phyloP scores from a whole-genome alignment of 1,140 invertebrate genomes.

The Nasonia vitripennis region DNA sequence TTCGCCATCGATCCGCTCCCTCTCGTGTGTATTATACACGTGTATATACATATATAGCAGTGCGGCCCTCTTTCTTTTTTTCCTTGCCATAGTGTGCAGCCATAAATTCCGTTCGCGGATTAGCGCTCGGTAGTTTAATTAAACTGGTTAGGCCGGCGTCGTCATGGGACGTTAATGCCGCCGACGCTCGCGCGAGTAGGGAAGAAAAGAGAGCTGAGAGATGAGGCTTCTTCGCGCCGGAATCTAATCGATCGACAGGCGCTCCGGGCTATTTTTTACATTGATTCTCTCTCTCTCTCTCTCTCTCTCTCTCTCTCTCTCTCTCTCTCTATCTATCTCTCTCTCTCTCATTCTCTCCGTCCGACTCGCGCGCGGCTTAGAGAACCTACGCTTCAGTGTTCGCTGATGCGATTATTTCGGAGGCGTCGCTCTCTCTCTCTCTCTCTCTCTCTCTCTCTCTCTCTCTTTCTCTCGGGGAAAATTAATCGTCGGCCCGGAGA shows the following conservation, averaged over 20 bases:
- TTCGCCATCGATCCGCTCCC: neutral
- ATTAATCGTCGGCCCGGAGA: neutral
- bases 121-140: slow-evolving; percentile 64
- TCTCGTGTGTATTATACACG: neutral
- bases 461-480: neutral
- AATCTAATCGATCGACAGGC: slow-evolving; percentile 50
- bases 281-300: neutral
- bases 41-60: neutral
- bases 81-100: slow-evolving; percentile 36
- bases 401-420: neutral
- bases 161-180: neutral
- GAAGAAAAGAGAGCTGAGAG: neutral
- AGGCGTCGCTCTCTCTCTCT: neutral
- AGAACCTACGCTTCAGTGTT: neutral
- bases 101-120: slow-evolving; percentile 63
- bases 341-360: too few relatives aligned
- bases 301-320: too few relatives aligned
- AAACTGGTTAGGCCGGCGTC: slow-evolving; percentile 62
- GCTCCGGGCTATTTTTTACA: slow-evolving; percentile 32
- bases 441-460: neutral
- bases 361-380: neutral
- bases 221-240: slow-evolving; percentile 3
- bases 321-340: too few relatives aligned
- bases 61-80: slow-evolving; percentile 13
- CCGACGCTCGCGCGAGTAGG: slow-evolving; percentile 34